Conservation (phyloP, 2,888 invertebrate species). For the Ornithoptera alexandrae region DNA sequence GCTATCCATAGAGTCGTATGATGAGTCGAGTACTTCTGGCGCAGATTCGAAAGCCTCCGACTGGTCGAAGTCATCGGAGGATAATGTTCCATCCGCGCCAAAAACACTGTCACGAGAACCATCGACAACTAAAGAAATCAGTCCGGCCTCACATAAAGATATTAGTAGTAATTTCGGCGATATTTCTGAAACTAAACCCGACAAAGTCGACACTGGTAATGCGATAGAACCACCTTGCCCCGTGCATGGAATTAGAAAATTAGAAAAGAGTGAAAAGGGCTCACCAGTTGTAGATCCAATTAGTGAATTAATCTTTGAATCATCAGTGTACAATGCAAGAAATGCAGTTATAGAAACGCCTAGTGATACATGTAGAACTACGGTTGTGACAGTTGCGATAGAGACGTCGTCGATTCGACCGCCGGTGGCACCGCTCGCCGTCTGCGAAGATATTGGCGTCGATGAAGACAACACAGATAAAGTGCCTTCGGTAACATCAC, state of each 20-base stretch:
- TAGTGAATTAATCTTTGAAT: conserved; percentile 63
- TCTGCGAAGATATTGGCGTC: conserved; percentile 84
- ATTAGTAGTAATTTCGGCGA: conserved; percentile 47
- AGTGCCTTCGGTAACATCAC: conserved; percentile 71
- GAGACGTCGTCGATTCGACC: conserved; percentile 41
- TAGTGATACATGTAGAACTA: conserved; percentile 55
- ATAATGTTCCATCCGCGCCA: conserved; percentile 43
- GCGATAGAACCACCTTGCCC: conserved; percentile 24
- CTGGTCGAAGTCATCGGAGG: conserved; percentile 45
- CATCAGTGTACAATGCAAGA: conserved; percentile 56
- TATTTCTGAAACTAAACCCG: conserved; percentile 43
- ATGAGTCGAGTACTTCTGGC: conserved; percentile 41
- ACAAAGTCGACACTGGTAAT: conserved; percentile 30
- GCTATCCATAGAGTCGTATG: conserved; percentile 42
- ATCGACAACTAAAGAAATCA: conserved; percentile 52
- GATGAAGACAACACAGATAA: conserved; percentile 82
- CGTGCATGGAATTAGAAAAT: conserved; percentile 31
- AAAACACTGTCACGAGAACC: conserved; percentile 49
- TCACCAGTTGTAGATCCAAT: conserved; percentile 51
- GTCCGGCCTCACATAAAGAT: conserved; percentile 52
- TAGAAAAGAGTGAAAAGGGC: conserved; percentile 26
- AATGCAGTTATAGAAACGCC: conserved; percentile 49
- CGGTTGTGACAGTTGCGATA: conserved; percentile 16
- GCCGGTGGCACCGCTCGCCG: conserved; percentile 83
- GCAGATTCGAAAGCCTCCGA: conserved; percentile 47